phyloP scores from a whole-genome alignment of 1,140 invertebrate species.

The Tyrophagus putrescentiae region DNA sequence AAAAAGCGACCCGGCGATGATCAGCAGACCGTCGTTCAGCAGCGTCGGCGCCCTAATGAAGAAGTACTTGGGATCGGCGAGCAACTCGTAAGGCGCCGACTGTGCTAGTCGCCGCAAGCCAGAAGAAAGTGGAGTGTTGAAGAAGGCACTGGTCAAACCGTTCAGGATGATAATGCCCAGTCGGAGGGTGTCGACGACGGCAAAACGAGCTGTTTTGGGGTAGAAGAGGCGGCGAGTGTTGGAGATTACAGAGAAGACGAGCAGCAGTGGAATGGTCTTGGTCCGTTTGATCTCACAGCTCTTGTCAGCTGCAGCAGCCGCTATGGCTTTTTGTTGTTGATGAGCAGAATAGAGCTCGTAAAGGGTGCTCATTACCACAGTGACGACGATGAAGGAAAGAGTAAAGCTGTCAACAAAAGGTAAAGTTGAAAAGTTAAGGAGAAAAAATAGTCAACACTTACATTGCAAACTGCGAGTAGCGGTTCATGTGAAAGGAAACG shows the following conservation, averaged over 20 bases:
- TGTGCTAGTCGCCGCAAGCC: neutral
- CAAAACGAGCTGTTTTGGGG: neutral
- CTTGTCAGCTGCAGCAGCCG: neutral
- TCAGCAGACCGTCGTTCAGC: slow-evolving; percentile 7
- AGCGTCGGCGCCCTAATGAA: slow-evolving; percentile 1
- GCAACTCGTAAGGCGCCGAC: neutral
- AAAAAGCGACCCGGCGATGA: slow-evolving; percentile 4
- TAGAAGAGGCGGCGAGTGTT: neutral
- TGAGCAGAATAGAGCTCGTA: neutral
- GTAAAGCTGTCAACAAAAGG: neutral
- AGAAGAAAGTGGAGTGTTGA: neutral
- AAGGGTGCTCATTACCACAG: neutral
- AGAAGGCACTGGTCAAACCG: neutral
- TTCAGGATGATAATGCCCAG: neutral
- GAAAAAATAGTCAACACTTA: neutral
- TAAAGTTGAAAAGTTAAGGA: too few species aligned
- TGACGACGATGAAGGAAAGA: neutral
- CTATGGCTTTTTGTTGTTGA: neutral
- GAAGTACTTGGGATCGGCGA: neutral
- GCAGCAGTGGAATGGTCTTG: neutral
- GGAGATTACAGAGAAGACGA: neutral
- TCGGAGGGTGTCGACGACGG: neutral
- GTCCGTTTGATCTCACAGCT: neutral
- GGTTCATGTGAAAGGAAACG: neutral
- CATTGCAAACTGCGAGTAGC: slow-evolving; percentile 1